Base-by-base conservation (phyloP, 2,113 vertebrate species). In the Podarcis cretensis region DNA sequence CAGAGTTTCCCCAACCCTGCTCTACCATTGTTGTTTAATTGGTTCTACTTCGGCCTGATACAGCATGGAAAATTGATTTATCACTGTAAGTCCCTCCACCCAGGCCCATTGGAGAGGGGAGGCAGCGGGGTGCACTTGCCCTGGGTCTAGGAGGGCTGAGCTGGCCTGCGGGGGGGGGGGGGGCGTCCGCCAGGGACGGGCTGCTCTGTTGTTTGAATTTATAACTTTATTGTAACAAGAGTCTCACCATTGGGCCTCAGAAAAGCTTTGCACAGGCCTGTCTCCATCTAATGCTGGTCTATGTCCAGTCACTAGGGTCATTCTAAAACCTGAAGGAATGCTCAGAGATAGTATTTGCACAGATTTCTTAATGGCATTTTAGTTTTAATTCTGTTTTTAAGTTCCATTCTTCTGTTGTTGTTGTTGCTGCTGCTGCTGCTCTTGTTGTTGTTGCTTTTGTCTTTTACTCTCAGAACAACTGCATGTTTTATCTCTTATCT, bases 401-500 rank as follows among this genome's bases (percentile, higher is more conserved):
- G 84, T 85, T 82, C 5, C 43, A 59, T 57, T 87, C 25, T 81
- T 40, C 69, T 73, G 8, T 40, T 81, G 30, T 25, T 82, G 69
- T 54, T 88, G 30, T 3, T 30, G 68, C 37, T 88, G 30, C 21
- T 30, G 27, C 5, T 89, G 21, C 20, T 82, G 8, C 9, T 48
- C 25, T 25, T 82, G 54, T 54, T 37, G 43, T 73, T 81, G 30
- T 77, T 86, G 13, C 40, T 91, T 86, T 74, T 48, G 94, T 90
- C 77, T 91, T 18, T 84, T 87, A 54, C 13, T 93, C 76, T 27
- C 89, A 92, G 90, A 87, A 82, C 59, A 92, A 77, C 40, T 91
- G 85, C 89, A 83, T 88, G 43, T 89, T 93, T 91, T 90, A 87
- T 82, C 86, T 93, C 88, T 94, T 89, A 92, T 86, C 92, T 92